A percentile compares a stretch with the other conserved stretches of the same genome.
Conservation (phyloP, 2,888 invertebrate genomes). For the Drosophila nr. fundita region DNA sequence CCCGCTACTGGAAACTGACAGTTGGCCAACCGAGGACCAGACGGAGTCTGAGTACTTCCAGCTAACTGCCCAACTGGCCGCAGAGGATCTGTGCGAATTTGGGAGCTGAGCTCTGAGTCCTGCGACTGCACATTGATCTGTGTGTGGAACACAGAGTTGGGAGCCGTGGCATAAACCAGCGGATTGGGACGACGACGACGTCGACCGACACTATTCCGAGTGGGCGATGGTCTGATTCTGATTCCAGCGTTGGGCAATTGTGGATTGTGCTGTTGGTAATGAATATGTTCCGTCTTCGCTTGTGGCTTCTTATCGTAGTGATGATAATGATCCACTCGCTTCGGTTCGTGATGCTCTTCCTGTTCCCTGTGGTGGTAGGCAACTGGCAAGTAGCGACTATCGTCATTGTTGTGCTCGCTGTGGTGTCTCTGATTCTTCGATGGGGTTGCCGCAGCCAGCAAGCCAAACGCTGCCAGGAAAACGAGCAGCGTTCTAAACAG, state of each 20-base stretch:
- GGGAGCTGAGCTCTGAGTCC: constrained; percentile 66
- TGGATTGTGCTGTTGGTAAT: constrained; percentile 57
- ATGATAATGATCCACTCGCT: constrained; percentile 71
- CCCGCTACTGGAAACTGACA: constrained; percentile 52
- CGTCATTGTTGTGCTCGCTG: constrained; percentile 45
- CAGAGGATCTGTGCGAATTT: constrained; percentile 34
- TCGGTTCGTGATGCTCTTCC: constrained; percentile 60
- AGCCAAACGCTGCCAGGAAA: constrained; percentile 42
- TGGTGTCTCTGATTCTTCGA: constrained; percentile 58
- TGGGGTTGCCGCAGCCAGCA: constrained; percentile 58
- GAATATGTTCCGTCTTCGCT: constrained; percentile 59
- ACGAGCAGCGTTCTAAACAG: constrained; percentile 39
- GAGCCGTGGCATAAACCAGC: constrained; percentile 70
- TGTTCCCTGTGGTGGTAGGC: constrained; percentile 61
- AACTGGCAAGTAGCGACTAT: constrained; percentile 64
- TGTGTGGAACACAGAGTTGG: constrained; percentile 77
- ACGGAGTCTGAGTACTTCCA: constrained; percentile 7
- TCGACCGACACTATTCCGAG: constrained; percentile 34
- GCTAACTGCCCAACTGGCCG: constrained; percentile 28
- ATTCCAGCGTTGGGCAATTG: constrained; percentile 47
- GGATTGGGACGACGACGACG: constrained; percentile 57
- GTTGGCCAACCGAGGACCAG: constrained; percentile 40
- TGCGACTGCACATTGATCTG: constrained; percentile 79
- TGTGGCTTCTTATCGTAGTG: constrained; percentile 70
- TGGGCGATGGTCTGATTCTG: constrained; percentile 38